phyloP scores from a whole-genome alignment of 2,888 invertebrate species.

The Dinocampus coccinellae region DNA sequence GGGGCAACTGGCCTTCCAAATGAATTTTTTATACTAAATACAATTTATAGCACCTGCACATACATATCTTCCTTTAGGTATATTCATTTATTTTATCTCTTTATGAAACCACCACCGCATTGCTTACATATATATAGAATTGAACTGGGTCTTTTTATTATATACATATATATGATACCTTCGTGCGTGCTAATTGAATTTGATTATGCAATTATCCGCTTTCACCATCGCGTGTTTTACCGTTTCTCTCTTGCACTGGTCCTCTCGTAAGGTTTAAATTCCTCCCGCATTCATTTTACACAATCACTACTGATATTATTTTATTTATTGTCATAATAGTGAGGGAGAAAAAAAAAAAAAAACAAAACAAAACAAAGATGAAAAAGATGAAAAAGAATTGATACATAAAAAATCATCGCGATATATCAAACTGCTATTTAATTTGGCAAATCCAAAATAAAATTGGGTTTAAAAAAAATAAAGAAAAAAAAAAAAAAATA shows the following conservation, averaged over 20 bases:
- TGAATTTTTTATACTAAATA: neutral
- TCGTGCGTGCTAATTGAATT: slow-evolving; percentile 55
- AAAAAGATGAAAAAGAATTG: too few relatives aligned
- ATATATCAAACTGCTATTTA: too few relatives aligned
- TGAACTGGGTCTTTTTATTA: slow-evolving; percentile 39
- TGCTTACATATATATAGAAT: slow-evolving; percentile 19
- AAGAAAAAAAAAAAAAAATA: slow-evolving; percentile 47
- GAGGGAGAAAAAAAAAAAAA: too few relatives aligned
- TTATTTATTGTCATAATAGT: too few relatives aligned
- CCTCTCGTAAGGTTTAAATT: slow-evolving; percentile 32
- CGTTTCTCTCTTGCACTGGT: slow-evolving; percentile 32
- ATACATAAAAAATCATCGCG: too few relatives aligned
- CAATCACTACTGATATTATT: neutral
- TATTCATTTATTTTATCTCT: slow-evolving; percentile 13
- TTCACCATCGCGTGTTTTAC: slow-evolving; percentile 55
- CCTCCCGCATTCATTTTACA: slow-evolving; percentile 33
- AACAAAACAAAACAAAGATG: too few relatives aligned
- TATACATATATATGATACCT: slow-evolving; percentile 38
- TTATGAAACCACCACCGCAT: neutral
- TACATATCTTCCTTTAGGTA: neutral
- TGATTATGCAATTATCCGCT: slow-evolving; percentile 57
- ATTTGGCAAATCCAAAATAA: too few relatives aligned
- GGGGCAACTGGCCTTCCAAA: neutral
- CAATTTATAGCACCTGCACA: neutral
- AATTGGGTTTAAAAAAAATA: too few relatives aligned